These are phyloP conservation scores for Zoroaster sp. DNA, from an alignment of 53 echinoderm and acorn worm genomes.

Conservation along the genomic window DNA sequence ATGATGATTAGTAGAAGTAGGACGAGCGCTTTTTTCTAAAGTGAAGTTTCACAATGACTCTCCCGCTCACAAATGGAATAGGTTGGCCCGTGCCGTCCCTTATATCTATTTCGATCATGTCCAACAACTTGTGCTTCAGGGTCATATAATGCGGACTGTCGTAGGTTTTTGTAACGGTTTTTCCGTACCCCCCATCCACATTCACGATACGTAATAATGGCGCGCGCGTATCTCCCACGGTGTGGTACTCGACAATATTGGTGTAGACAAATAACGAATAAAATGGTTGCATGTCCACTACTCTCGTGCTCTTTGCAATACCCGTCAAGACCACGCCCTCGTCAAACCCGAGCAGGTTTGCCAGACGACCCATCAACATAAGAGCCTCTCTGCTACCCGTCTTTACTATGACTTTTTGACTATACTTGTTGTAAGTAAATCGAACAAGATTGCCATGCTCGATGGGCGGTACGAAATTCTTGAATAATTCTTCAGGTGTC, in stretches of 20 bases:
- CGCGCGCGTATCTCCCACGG: conserved; percentile 71
- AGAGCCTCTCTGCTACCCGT: not conserved
- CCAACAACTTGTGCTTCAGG: conserved; percentile 34
- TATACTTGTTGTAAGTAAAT: not conserved
- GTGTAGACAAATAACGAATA: conserved; percentile 58
- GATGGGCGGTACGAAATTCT: not conserved
- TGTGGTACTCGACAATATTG: conserved; percentile 49
- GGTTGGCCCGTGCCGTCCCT: conserved; percentile 44
- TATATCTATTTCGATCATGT: conserved; percentile 48
- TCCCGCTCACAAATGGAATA: conserved; percentile 74
- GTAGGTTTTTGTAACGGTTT: conserved; percentile 18
- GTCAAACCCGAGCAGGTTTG: conserved; percentile 22
- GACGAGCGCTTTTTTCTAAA: conserved; percentile 55
- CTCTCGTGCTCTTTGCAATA: not conserved
- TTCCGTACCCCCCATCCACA: not conserved
- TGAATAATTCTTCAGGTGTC: not conserved
- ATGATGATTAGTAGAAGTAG: conserved; percentile 9
- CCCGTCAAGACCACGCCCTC: not conserved
- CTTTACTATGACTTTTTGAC: conserved; percentile 3
- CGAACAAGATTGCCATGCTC: not conserved
- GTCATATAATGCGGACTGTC: conserved; percentile 60
- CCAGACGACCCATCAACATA: not conserved
- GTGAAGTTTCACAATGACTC: conserved; percentile 75
- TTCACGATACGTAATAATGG: conserved; percentile 69
- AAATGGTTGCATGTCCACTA: conserved; percentile 10